phyloP scores from a whole-genome alignment of 1,140 invertebrate species.

The Choristoneura fumiferana region DNA sequence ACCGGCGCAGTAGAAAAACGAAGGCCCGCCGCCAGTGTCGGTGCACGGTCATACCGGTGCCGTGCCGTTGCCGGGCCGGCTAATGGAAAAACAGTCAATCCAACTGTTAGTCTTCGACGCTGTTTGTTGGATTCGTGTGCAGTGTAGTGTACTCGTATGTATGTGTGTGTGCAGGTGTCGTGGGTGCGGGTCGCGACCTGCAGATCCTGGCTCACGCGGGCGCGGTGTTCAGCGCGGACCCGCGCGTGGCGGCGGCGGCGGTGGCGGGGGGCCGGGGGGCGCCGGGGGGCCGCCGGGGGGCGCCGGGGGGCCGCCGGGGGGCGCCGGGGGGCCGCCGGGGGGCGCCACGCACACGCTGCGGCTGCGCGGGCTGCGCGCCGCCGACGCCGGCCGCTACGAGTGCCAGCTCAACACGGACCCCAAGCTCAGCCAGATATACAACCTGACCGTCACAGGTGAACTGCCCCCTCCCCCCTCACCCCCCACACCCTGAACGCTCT shows the following conservation, averaged over 20 bases:
- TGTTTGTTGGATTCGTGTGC: no score
- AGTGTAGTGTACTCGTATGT: no score
- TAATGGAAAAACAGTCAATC: no score
- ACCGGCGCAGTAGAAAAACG: no score
- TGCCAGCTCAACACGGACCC: constrained; percentile 90
- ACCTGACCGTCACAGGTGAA: constrained; percentile 83
- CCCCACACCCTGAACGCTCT: no score
- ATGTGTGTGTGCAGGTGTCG: constrained; percentile 81
- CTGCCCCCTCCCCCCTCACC: no score
- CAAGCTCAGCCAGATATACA: constrained; percentile 85
- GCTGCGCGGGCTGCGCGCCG: constrained; percentile 81
- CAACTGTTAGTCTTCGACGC: no score
- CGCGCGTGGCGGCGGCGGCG: constrained; percentile 72
- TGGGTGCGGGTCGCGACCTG: constrained; percentile 87
- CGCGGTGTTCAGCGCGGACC: constrained; percentile 85
- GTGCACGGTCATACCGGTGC: no score
- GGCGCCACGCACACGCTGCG: constrained; percentile 83
- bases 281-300: constrained; percentile 84
- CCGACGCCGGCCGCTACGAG: constrained; percentile 87
- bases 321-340: constrained; percentile 25
- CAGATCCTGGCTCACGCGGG: constrained; percentile 86
- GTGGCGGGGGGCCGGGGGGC: constrained; percentile 80
- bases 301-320: constrained; percentile 27
- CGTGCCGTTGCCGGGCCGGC: no score
- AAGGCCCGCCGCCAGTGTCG: no score